Percentiles rank a stretch among this genome's conserved stretches.
phyloP scores from a whole-genome alignment of 2,113 vertebrate species.

The Gobius niger region DNA sequence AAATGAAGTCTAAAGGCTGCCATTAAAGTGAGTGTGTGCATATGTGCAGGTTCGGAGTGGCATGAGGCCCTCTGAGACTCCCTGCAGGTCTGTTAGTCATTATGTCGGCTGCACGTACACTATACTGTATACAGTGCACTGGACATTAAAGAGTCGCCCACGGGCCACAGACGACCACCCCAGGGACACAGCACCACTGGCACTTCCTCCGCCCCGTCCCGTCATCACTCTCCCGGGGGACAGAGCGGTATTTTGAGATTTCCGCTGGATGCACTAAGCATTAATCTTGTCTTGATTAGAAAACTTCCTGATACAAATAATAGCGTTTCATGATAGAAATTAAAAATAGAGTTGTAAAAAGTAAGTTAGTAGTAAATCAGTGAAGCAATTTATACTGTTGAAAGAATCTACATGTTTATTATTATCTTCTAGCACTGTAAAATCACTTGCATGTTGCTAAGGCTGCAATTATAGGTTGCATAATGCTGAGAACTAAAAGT shows the following conservation, averaged over 20 bases:
- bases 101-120: slow-evolving; percentile 66
- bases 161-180: slow-evolving; percentile 66
- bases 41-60: slow-evolving; percentile 59
- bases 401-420: too few species aligned
- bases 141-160: slow-evolving; percentile 69
- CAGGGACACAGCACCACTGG: slow-evolving; percentile 61
- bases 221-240: slow-evolving; percentile 37
- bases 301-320: slow-evolving; percentile 20
- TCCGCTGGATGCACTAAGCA: slow-evolving; percentile 53
- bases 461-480: too few species aligned
- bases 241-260: slow-evolving; percentile 38
- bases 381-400: too few species aligned
- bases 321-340: background rate
- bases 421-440: too few species aligned
- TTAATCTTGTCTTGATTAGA: slow-evolving; percentile 46
- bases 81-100: slow-evolving; percentile 71
- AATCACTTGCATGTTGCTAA: too few species aligned
- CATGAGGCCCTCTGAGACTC: slow-evolving; percentile 55
- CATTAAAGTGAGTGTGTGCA: slow-evolving; percentile 65
- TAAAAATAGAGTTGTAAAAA: too few species aligned
- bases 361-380: too few species aligned
- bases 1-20: slow-evolving; percentile 50
- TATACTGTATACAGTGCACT: slow-evolving; percentile 67
- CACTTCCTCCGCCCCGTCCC: slow-evolving; percentile 62
- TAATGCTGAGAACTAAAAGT: too few species aligned